Conservation (phyloP, 2,888 invertebrate genomes). For the Papilio elwesi region DNA sequence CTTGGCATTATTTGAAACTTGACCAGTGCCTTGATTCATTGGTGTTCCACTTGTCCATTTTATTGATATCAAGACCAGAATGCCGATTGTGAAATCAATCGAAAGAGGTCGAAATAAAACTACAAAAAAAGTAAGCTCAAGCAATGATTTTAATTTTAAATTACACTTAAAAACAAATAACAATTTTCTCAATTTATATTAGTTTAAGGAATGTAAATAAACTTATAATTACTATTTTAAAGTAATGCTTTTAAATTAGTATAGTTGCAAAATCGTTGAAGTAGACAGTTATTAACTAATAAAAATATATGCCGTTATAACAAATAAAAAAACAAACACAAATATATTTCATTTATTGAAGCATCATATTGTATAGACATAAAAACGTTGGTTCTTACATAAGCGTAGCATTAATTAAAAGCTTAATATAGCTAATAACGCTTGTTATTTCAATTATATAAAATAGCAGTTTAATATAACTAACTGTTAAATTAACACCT, state of each 20-base stretch:
- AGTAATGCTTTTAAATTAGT: constrained; percentile 24
- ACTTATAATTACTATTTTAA: constrained; percentile 5
- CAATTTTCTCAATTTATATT: background rate
- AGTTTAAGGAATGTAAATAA: constrained; percentile 22
- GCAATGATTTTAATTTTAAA: constrained; percentile 29
- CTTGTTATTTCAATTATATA: background rate
- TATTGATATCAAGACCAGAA: background rate
- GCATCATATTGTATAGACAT: background rate
- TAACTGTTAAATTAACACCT: constrained; percentile 3
- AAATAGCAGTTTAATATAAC: constrained; percentile 11
- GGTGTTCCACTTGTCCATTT: too few species aligned
- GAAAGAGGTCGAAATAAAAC: background rate
- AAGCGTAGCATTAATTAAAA: background rate
- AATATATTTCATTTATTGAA: constrained; percentile 12
- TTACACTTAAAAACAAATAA: constrained; percentile 22
- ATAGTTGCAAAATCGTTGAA: background rate
- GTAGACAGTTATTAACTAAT: background rate
- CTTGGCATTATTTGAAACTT: too few species aligned
- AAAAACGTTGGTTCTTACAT: background rate
- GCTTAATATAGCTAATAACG: constrained; percentile 2
- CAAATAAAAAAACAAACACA: background rate
- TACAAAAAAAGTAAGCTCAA: constrained; percentile 6
- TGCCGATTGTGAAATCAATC: background rate
- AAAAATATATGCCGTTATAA: too few species aligned
- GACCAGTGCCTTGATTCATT: too few species aligned